A percentile compares a stretch with the other conserved stretches of the same genome.
Evolutionary conservation across 2,888 invertebrate species (phyloP).

Genomic region (Glyphotaelius pellucidus): DNA sequence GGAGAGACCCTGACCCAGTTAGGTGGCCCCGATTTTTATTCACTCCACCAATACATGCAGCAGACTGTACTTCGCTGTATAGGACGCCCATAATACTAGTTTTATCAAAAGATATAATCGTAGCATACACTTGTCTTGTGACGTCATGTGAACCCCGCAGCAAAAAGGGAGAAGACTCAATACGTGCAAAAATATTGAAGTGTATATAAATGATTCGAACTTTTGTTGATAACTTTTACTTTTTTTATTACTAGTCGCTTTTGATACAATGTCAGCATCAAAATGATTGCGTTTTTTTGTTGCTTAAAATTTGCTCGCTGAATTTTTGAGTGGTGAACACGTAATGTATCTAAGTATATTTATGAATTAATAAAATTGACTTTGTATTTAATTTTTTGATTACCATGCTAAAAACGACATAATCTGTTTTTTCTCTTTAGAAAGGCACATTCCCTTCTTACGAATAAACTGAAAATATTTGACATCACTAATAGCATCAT

Average conservation of each 20-base stretch:
- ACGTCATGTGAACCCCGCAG: background rate
- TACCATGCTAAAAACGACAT: no score
- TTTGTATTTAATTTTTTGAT: no score
- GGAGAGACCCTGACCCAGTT: slow-evolving; percentile 64
- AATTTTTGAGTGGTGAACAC: no score
- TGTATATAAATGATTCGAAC: background rate
- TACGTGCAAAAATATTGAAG: background rate
- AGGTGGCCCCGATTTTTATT: slow-evolving; percentile 60
- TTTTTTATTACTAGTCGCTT: background rate
- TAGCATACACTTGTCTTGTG: background rate
- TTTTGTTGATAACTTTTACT: background rate
- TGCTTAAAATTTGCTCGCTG: background rate
- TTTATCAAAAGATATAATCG: slow-evolving; percentile 11
- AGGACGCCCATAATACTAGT: slow-evolving; percentile 4
- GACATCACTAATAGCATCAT: no score
- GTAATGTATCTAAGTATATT: no score
- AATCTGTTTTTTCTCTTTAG: no score
- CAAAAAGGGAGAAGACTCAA: background rate
- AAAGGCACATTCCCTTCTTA: no score
- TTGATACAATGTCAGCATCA: background rate
- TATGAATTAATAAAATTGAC: no score
- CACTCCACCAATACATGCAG: background rate
- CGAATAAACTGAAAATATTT: no score
- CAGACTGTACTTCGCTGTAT: slow-evolving; percentile 22
- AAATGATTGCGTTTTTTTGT: background rate